phyloP scores from a whole-genome alignment of 1,140 invertebrate genomes.

The Aphelenchoides fujianensis region DNA sequence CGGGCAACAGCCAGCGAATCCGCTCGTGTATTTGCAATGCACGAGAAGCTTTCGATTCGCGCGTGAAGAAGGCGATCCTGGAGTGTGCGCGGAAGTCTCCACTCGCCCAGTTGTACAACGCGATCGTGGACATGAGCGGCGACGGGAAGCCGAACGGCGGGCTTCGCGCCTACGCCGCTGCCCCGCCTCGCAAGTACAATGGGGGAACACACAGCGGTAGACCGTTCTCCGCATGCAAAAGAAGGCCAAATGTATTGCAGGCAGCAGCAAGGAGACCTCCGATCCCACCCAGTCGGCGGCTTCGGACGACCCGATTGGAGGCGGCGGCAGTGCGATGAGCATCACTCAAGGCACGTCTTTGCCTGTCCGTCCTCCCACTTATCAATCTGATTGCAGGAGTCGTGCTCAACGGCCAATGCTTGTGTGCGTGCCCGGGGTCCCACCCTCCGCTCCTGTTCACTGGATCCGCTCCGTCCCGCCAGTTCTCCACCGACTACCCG shows the following conservation, averaged over 20 bases:
- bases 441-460: not conserved
- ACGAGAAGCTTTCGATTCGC: constrained; percentile 45
- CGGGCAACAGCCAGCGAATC: constrained; percentile 18
- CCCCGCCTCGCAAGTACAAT: constrained; percentile 16
- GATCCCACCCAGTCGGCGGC: not conserved
- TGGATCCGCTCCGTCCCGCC: not conserved
- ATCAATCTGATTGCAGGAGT: constrained; percentile 29
- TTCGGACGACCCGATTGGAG: constrained; percentile 12
- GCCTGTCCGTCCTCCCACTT: constrained; percentile 9
- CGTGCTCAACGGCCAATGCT: constrained; percentile 46
- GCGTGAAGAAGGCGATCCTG: constrained; percentile 35
- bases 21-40: constrained; percentile 48
- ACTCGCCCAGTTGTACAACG: constrained; percentile 39
- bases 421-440: constrained; percentile 39
- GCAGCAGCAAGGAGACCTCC: not conserved
- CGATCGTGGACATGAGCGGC: constrained; percentile 35
- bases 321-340: constrained; percentile 16
- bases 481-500: constrained; percentile 18
- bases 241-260: no score
- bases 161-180: constrained; percentile 15
- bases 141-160: not conserved
- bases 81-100: constrained; percentile 36
- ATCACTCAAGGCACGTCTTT: constrained; percentile 7
- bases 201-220: not conserved
- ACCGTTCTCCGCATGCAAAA: no score